These are phyloP conservation scores for Zapornia atra DNA, from an alignment of 2,113 vertebrate species.

Conservation along the genomic window DNA sequence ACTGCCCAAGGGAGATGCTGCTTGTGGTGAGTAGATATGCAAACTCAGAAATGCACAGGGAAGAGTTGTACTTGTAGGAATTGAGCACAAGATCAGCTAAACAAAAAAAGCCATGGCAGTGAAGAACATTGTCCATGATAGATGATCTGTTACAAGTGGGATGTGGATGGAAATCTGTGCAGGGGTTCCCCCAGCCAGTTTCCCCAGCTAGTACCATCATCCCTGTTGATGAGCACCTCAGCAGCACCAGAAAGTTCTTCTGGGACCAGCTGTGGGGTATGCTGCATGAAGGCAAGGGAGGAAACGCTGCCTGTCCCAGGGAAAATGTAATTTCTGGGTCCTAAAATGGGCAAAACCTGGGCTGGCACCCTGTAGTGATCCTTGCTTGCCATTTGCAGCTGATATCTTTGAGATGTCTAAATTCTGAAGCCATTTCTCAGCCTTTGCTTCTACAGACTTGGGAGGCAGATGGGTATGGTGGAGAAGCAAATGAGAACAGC, in stretches of 20 bases:
- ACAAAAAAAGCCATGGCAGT: neutral
- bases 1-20: neutral
- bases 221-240: neutral
- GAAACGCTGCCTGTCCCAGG: accelerated
- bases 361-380: neutral
- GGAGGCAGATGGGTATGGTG: neutral
- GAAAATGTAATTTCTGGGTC: neutral
- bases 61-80: neutral
- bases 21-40: neutral
- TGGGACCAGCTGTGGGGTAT: neutral
- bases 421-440: neutral
- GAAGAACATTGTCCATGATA: neutral
- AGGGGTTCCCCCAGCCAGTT: too few relatives aligned
- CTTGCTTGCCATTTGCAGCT: neutral
- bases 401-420: neutral
- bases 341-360: neutral
- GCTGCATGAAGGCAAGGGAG: neutral
- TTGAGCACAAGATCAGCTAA: neutral
- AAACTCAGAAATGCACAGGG: neutral
- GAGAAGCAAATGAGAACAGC: neutral
- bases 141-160: neutral
- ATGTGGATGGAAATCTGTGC: neutral
- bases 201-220: too few relatives aligned
- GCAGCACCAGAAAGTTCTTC: neutral
- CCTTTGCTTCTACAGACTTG: neutral